Evolutionary conservation across 2,888 invertebrate genomes (phyloP).

Genomic region (Heliconius ismenius): DNA sequence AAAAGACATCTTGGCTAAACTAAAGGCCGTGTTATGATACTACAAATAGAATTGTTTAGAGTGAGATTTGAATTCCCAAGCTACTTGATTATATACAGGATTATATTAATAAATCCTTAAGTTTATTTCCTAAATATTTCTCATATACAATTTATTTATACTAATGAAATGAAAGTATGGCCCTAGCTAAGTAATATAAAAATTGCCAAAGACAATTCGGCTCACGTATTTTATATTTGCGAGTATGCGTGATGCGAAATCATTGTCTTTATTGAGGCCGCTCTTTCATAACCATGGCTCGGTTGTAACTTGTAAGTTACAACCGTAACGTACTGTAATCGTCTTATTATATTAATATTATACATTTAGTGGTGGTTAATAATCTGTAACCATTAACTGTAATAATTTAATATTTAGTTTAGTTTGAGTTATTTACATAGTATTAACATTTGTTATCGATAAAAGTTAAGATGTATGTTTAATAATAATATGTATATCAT

Average conservation of each 20-base stretch:
- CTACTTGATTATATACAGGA: too few relatives aligned
- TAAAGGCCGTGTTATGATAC: not conserved
- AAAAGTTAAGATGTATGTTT: too few relatives aligned
- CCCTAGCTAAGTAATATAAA: conserved; percentile 24
- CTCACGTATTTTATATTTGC: conserved; percentile 39
- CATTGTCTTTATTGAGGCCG: conserved; percentile 36
- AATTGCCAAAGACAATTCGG: conserved; percentile 23
- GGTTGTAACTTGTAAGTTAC: not conserved
- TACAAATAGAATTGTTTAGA: too few relatives aligned
- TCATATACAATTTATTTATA: not conserved
- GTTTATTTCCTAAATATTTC: not conserved
- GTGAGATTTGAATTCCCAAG: too few relatives aligned
- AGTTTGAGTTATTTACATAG: too few relatives aligned
- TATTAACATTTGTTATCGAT: too few relatives aligned
- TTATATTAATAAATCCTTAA: not conserved
- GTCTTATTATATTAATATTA: not conserved
- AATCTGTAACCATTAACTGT: not conserved
- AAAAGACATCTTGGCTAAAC: too few relatives aligned
- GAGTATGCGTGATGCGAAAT: conserved; percentile 38
- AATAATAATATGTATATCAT: too few relatives aligned
- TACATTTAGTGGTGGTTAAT: not conserved
- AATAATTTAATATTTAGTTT: not conserved
- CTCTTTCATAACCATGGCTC: conserved; percentile 31
- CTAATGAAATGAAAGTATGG: conserved; percentile 7
- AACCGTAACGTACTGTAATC: conserved; percentile 10